phyloP scores from a whole-genome alignment of 2,888 invertebrate genomes.

The Chloroclystis v-ata region DNA sequence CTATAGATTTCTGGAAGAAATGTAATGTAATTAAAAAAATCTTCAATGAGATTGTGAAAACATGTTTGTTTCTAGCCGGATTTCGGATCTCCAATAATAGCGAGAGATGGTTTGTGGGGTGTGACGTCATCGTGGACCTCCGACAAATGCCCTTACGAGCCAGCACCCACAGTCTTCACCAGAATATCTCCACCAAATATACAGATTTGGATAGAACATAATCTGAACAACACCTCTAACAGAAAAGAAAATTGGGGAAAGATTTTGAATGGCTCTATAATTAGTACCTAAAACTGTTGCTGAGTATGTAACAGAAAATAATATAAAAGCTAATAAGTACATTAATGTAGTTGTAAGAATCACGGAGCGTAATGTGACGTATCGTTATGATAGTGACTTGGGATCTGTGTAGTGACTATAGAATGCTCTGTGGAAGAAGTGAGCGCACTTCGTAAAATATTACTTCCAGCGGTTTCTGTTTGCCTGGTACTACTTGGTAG shows the following conservation, averaged over 20 bases:
- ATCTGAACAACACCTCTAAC: not conserved
- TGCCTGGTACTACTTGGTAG: slow-evolving; percentile 28
- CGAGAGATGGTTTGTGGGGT: slow-evolving; percentile 60
- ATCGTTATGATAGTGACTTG: slow-evolving; percentile 6
- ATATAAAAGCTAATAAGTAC: too few relatives aligned
- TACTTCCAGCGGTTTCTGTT: slow-evolving; percentile 14
- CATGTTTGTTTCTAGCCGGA: slow-evolving; percentile 47
- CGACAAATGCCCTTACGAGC: slow-evolving; percentile 29
- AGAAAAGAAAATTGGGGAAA: not conserved
- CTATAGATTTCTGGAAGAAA: too few relatives aligned
- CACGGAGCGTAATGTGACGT: not conserved
- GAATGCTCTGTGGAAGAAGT: too few relatives aligned
- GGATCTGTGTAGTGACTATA: too few relatives aligned
- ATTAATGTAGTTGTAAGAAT: too few relatives aligned
- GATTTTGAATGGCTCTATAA: too few relatives aligned
- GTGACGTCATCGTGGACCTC: slow-evolving; percentile 63
- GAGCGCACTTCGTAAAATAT: slow-evolving; percentile 23
- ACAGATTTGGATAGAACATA: slow-evolving; percentile 46
- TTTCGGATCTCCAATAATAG: slow-evolving; percentile 60
- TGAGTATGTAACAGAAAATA: too few relatives aligned
- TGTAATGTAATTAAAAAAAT: too few relatives aligned
- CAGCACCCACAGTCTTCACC: slow-evolving; percentile 53
- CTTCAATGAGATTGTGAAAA: too few relatives aligned
- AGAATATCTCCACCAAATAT: slow-evolving; percentile 42
- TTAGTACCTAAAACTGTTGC: too few relatives aligned